Base-by-base conservation (phyloP, 2,113 vertebrate species). In the Hirundichthys speculiger region DNA sequence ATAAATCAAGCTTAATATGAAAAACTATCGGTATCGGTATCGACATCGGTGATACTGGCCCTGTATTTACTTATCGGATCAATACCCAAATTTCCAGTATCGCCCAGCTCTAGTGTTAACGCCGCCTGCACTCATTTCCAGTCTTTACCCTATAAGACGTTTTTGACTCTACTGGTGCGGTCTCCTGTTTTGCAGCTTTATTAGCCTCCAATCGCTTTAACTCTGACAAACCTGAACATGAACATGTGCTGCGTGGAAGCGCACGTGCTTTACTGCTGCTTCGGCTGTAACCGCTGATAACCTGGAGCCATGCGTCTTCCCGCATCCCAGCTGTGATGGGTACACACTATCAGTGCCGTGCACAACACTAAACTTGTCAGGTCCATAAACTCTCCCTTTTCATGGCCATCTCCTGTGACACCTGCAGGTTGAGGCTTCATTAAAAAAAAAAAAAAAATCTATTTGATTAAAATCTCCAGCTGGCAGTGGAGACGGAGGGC, bases 381-480 rank as follows among this genome's bases (percentile, higher is more conserved):
- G 3, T 42, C 83, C 57, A 73, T 85, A 86, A 88, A 80, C 4
- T 15, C 16, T 20, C 43, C 54, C 69, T 65, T 75, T 82, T 59
- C 39, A 56, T 41, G 22, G 52, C 42, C 65, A 69, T 82, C 63
- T 74, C 49, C 59, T 62, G 6, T 34, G 30, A 34, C 30, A 34
- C 30, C 30, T 34, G 30, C 11, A 34, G 30, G 30, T 34, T n/a
- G n/a, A n/a, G n/a, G n/a, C n/a, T n/a, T n/a, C n/a, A n/a, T n/a
- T 7, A 34, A 34, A 9, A 34, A 34, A 34, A 34, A 34, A 34
- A 34, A 10, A 58, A 30, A 55, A 25, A 20, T 18, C 75, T 78
- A 40, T 83, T 90, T 91, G 87, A 92, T 93, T 93, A 92, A 92
- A 92, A 90, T 68, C 86, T 92, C 92, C 90, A 85, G 92, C 92